These are phyloP conservation scores for Ectropis crepuscularia DNA, from an alignment of 2,888 invertebrate species.

Conservation along the genomic window DNA sequence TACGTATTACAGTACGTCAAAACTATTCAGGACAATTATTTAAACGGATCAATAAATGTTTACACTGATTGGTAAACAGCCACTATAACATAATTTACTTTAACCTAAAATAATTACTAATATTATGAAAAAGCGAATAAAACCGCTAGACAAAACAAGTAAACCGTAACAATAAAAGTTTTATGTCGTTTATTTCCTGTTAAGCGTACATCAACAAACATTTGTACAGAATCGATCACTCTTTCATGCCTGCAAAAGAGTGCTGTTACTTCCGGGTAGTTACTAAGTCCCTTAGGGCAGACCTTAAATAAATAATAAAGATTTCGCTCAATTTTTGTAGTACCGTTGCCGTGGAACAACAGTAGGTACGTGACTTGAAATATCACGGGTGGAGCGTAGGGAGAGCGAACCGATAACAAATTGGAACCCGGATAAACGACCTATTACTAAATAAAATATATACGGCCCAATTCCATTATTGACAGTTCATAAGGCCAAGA, in stretches of 20 bases:
- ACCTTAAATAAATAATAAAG: constrained; percentile 21
- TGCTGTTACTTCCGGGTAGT: constrained; percentile 4
- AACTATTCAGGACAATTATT: no score
- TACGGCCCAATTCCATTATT: constrained; percentile 59
- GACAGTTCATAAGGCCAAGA: constrained; percentile 43
- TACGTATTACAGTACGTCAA: no score
- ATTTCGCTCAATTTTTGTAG: constrained; percentile 32
- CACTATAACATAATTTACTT: no score
- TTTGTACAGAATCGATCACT: neutral
- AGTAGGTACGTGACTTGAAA: constrained; percentile 61
- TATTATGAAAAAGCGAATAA: no score
- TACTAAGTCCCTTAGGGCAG: constrained; percentile 12
- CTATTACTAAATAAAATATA: constrained; percentile 64
- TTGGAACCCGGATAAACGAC: constrained; percentile 64
- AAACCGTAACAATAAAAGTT: no score
- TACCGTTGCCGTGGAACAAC: constrained; percentile 48
- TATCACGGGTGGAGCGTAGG: constrained; percentile 52
- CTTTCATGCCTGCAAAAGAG: neutral
- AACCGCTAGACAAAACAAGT: no score
- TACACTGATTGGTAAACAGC: no score
- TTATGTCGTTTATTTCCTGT: no score
- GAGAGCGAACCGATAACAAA: constrained; percentile 55
- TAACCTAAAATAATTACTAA: no score
- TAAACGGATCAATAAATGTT: no score
- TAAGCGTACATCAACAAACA: neutral